Conservation (phyloP, 2,797 vertebrate genomes). For the Eutrigla gurnardus region DNA sequence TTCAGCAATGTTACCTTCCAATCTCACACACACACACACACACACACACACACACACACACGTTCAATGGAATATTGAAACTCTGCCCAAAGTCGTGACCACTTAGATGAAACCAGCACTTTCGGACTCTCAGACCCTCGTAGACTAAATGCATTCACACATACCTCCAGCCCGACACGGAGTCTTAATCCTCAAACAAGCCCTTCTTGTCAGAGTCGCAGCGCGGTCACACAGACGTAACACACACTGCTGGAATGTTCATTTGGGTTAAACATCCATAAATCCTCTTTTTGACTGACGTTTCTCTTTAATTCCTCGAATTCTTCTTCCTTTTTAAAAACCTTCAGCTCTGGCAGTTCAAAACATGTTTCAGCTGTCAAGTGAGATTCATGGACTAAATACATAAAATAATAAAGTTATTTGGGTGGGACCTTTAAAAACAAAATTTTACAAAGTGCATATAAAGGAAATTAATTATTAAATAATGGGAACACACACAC, state of each 20-base stretch:
- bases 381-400: too few relatives aligned
- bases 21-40: constrained; percentile 15
- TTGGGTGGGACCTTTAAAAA: too few relatives aligned
- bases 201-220: neutral
- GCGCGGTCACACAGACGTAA: neutral
- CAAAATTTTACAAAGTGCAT: too few relatives aligned
- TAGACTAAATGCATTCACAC: neutral
- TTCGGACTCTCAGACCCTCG: neutral
- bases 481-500: too few relatives aligned
- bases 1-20: constrained; percentile 48
- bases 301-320: neutral
- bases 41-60: neutral
- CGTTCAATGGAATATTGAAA: neutral
- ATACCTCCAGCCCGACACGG: neutral
- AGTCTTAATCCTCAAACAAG: neutral
- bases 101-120: neutral
- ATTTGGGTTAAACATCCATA: neutral
- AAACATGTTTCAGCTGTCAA: too few relatives aligned
- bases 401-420: too few relatives aligned
- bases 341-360: too few relatives aligned
- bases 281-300: neutral
- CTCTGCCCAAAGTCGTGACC: neutral
- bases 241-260: neutral
- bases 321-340: too few relatives aligned
- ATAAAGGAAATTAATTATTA: too few relatives aligned